These are phyloP conservation scores for Alethe diademata DNA, from an alignment of 2,113 vertebrate species.

Conservation along the genomic window DNA sequence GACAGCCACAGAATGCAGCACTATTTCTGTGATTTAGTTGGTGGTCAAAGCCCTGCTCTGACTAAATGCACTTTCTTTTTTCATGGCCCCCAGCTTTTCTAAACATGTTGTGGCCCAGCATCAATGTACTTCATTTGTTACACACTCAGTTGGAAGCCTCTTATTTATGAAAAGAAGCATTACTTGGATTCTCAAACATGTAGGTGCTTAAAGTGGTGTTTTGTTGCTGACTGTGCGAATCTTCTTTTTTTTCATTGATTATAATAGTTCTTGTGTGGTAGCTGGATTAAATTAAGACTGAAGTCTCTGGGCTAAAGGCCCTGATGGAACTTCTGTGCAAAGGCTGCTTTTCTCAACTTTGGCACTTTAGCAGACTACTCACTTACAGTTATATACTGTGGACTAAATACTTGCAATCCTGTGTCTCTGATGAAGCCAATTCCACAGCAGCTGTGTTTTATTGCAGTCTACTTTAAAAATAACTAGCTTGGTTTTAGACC, in stretches of 20 bases:
- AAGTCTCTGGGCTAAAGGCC: conserved; percentile 57
- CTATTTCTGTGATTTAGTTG: neutral
- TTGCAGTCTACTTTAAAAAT: neutral
- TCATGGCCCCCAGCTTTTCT: neutral
- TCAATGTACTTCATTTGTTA: neutral
- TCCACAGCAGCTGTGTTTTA: neutral
- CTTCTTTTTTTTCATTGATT: conserved; percentile 59
- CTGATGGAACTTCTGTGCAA: conserved; percentile 55
- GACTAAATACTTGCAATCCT: conserved; percentile 20
- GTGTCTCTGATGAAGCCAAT: neutral
- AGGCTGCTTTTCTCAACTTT: conserved; percentile 40
- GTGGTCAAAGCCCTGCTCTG: neutral
- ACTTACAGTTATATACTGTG: neutral
- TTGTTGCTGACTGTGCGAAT: conserved; percentile 56
- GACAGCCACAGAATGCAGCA: neutral
- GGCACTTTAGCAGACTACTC: neutral
- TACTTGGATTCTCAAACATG: conserved; percentile 14
- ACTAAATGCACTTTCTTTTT: neutral
- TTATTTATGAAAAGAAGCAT: conserved; percentile 38
- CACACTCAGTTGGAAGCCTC: conserved; percentile 16
- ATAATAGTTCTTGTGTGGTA: conserved; percentile 54
- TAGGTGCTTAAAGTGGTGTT: neutral
- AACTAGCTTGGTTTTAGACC: conserved; percentile 4
- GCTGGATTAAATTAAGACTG: conserved; percentile 63
- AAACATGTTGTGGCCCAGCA: neutral